These are phyloP conservation scores for Argyra leucocephala DNA, from an alignment of 2,888 invertebrate species.

Conservation along the genomic window DNA sequence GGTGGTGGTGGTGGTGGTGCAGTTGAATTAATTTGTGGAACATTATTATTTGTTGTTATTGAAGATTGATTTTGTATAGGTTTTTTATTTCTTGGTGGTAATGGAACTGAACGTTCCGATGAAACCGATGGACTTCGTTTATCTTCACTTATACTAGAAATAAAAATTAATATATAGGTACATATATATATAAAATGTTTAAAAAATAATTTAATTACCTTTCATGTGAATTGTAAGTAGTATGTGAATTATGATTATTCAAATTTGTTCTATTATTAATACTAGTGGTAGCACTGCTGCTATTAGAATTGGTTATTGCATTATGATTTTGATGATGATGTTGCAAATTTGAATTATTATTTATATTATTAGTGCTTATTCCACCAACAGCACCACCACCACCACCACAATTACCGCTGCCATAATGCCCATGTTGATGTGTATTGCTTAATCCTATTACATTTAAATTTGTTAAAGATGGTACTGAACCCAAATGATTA, in stretches of 20 bases:
- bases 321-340: slow-evolving; percentile 19
- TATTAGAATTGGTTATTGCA: slow-evolving; percentile 19
- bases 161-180: slow-evolving; percentile 12
- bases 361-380: slow-evolving; percentile 23
- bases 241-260: slow-evolving; percentile 25
- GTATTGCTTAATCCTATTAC: slow-evolving; percentile 16
- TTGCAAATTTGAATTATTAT: slow-evolving; percentile 15
- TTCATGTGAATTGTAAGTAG: slow-evolving; percentile 28
- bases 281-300: slow-evolving; percentile 13
- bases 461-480: slow-evolving; percentile 18
- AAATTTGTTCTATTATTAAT: slow-evolving; percentile 19
- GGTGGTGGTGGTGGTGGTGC: slow-evolving; percentile 26
- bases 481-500: slow-evolving; percentile 19
- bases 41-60: background rate
- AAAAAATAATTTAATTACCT: slow-evolving; percentile 26
- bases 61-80: slow-evolving; percentile 21
- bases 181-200: no score
- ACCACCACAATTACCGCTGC: background rate
- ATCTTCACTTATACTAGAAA: slow-evolving; percentile 28
- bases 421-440: slow-evolving; percentile 15
- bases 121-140: slow-evolving; percentile 36
- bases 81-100: slow-evolving; percentile 37
- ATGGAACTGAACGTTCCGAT: slow-evolving; percentile 34
- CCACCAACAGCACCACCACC: slow-evolving; percentile 19
- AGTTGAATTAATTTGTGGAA: background rate